Evolutionary conservation across 2,888 invertebrate species (phyloP), one percentile per base, ranked within the genome.

Genomic region (Drosophila fungiperda): DNA sequence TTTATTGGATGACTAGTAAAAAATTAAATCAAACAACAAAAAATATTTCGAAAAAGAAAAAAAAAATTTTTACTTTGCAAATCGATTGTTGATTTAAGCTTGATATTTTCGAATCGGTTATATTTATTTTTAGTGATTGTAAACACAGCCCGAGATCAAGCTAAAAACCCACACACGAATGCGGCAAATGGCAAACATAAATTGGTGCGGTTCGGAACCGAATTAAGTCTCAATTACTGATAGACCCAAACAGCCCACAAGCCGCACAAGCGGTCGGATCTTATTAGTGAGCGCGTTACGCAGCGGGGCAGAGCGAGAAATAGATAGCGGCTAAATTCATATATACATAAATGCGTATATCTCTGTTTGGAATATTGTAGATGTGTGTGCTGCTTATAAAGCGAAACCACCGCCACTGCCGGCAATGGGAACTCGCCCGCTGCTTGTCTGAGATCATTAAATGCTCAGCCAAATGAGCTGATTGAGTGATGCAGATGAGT

Each of bases 221-320:
- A 85, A 87, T 87, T 77, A 90, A 85, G 86, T 82, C 84, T 85
- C 86, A 87, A 87, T 89, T 85, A 85, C 84, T 62, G 73, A 77
- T 78, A 57, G 73, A 53, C 36, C 63, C 55, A 65, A 72, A 70
- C 63, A 50, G 35, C 66, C 68, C 61, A 63, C 78, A 65, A 70
- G 53, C 63, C 62, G 50, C 68, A 55, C 45, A 55, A 40, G 72
- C 61, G 89, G 85, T 85, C 57, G 78, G 55, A 58, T 70, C 82
- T 84, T 87, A 84, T 89, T 85, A 87, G 73, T 66, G 63, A 35
- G 75, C 84, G 84, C 69, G 78, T 83, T 87, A 84, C 78, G 69
- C 80, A 63, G 52, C 35, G 17, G 48, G 42, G 54, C 40, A 33
- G 52, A 26, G 15, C 20, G 29, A 35, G 36, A 53, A 26, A 17